Base-by-base conservation (phyloP, 2,888 invertebrate genomes). In the Tipula confusa region DNA sequence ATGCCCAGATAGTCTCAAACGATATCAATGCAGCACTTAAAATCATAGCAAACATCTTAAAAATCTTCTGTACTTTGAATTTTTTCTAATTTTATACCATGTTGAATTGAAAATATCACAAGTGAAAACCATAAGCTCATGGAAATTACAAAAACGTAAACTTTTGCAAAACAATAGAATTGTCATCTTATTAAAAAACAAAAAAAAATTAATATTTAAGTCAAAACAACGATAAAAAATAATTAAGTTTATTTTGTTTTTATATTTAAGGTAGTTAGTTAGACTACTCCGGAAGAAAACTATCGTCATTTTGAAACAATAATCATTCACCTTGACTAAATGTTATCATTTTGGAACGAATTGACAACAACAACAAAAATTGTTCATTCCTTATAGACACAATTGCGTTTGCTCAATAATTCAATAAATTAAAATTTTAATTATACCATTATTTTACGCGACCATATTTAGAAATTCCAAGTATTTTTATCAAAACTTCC, bases 341-440 rank as follows among this genome's bases (percentile, higher is more conserved):
- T 64, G 64, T 64, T 64, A 64, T 64, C 64, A 64, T 64, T 64
- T 64, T 64, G 64, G 64, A 64, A 64, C 64, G 64, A 64, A 64
- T 64, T 11, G 11, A 64, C 18, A 43, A 43, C n/a, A 43, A 43
- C n/a, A 31, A 9, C 13, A 64, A 64, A 43, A 18, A 24, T 24
- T 24, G 18, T 64, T 9, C 64, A 64, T 64, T 24, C 24, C 24
- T 64, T 48, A 64, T 24, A 64, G 9, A 64, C n/a, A 43, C n/a
- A 64, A 2, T 24, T 64, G 33, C 24, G 18, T 64, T 64, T 43
- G 24, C 9, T 24, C 64, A 64, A 64, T 64, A 64, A 64, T 24
- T n/a, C 64, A 64, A 64, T 64, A 64, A 64, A n/a, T 64, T 64
- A 64, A 24, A 64, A 64, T 64, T 64, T 43, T 43, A 64, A 64